A percentile compares a stretch with the other conserved stretches of the same genome.
These are phyloP conservation scores for Hycleus cichorii DNA, from an alignment of 1,140 invertebrate genomes.

Conservation along the genomic window DNA sequence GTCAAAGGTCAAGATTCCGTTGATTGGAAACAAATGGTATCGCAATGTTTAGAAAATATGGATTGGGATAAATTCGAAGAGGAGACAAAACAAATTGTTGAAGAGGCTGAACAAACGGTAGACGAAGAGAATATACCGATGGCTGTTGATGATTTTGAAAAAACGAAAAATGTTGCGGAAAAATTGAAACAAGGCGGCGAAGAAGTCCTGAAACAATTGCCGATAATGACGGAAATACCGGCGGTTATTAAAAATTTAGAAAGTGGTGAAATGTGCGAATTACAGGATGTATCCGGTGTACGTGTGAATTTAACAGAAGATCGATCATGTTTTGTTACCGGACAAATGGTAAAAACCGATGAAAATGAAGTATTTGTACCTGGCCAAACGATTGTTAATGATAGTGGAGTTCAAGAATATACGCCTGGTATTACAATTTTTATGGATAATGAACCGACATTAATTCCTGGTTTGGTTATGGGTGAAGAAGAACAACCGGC, in stretches of 20 bases:
- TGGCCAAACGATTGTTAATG: slow-evolving; percentile 62
- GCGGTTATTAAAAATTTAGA: slow-evolving; percentile 56
- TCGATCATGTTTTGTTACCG: slow-evolving; percentile 42
- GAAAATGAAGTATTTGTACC: slow-evolving; percentile 60
- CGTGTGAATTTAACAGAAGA: slow-evolving; percentile 56
- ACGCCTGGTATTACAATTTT: slow-evolving; percentile 64
- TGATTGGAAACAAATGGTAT: slow-evolving; percentile 36
- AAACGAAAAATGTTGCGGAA: slow-evolving; percentile 50
- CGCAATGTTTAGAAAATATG: slow-evolving; percentile 35
- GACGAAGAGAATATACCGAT: slow-evolving; percentile 41
- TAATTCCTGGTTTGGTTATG: slow-evolving; percentile 50
- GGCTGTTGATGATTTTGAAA: slow-evolving; percentile 46
- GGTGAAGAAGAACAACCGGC: slow-evolving; percentile 32
- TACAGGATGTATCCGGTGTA: slow-evolving; percentile 56
- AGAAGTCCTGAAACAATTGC: slow-evolving; percentile 47
- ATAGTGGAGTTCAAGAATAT: slow-evolving; percentile 53
- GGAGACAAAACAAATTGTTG: slow-evolving; percentile 41
- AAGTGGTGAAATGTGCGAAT: slow-evolving; percentile 50
- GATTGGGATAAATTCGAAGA: slow-evolving; percentile 41
- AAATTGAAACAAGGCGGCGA: slow-evolving; percentile 46
- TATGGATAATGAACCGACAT: slow-evolving; percentile 54
- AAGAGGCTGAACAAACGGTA: slow-evolving; percentile 32
- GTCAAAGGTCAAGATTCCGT: slow-evolving; percentile 39
- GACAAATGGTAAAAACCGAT: slow-evolving; percentile 59
- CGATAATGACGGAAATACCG: slow-evolving; percentile 53